Evolutionary conservation across 2,113 vertebrate genomes (phyloP).

Genomic region (Alethe diademata): DNA sequence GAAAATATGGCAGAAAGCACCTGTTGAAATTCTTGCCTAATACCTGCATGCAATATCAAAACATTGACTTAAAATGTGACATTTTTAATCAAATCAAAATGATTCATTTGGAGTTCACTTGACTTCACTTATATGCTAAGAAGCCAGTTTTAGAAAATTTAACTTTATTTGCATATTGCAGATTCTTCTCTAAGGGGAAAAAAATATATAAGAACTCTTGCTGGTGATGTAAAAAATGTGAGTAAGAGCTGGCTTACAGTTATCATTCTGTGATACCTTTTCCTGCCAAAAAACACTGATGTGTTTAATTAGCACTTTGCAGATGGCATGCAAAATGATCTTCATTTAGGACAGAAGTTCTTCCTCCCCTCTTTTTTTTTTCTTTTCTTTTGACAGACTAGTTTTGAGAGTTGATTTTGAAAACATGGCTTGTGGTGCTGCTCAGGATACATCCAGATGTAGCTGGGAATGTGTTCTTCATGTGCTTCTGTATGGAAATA

Average conservation of each 20-base stretch:
- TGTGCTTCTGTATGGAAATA: not conserved
- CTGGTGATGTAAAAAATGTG: constrained; percentile 65
- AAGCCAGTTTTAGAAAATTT: constrained; percentile 54
- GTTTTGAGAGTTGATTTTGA: constrained; percentile 54
- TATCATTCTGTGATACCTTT: constrained; percentile 75
- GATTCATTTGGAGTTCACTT: constrained; percentile 1
- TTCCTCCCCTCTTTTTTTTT: not conserved
- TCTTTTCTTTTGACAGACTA: constrained; percentile 10
- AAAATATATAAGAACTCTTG: not conserved
- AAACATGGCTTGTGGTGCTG: not conserved
- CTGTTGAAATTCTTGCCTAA: not conserved
- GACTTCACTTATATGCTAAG: not conserved
- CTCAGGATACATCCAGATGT: not conserved
- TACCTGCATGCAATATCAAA: not conserved
- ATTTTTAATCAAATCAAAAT: constrained; percentile 49
- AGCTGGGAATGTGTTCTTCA: not conserved
- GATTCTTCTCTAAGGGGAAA: constrained; percentile 31
- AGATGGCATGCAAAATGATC: constrained; percentile 67
- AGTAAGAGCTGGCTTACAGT: constrained; percentile 70
- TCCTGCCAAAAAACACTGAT: constrained; percentile 69
- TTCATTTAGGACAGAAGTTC: constrained; percentile 25
- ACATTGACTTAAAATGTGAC: not conserved
- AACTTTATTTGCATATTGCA: not conserved
- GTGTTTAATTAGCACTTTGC: constrained; percentile 72
- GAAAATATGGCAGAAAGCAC: not conserved